Evolutionary conservation across 2,113 vertebrate genomes (phyloP).

Genomic region (Micromys minutus): DNA sequence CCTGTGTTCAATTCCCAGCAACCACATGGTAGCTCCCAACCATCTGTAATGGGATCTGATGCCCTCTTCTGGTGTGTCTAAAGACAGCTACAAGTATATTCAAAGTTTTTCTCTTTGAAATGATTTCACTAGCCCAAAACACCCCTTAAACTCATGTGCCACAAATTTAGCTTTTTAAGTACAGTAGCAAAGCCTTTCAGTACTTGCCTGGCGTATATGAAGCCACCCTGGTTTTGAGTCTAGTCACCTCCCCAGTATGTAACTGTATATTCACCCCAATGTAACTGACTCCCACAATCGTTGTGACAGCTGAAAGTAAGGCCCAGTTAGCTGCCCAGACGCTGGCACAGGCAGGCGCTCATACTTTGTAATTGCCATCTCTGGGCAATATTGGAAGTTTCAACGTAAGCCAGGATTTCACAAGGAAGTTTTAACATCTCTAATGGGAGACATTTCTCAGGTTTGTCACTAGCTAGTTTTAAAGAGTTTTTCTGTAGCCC

Average conservation of each 20-base stretch:
- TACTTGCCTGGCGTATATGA: neutral
- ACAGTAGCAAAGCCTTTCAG: neutral
- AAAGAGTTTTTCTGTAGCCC: neutral
- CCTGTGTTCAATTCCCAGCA: too few species aligned
- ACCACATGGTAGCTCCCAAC: too few species aligned
- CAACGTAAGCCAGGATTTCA: neutral
- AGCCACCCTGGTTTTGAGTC: neutral
- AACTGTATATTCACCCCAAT: neutral
- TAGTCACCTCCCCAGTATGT: neutral
- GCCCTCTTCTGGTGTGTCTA: too few species aligned
- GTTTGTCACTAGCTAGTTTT: neutral
- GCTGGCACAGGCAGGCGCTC: neutral
- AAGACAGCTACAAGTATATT: too few species aligned
- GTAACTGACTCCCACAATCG: neutral
- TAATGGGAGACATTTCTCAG: neutral
- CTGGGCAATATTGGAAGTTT: neutral
- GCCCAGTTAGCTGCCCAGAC: neutral
- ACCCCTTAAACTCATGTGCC: too few species aligned
- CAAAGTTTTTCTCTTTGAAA: neutral
- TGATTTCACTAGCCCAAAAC: neutral
- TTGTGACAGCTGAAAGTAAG: neutral
- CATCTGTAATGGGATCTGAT: too few species aligned
- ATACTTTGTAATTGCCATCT: neutral
- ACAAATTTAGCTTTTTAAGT: neutral
- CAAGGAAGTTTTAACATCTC: neutral